Base-by-base conservation (phyloP, 23 tunicate species). In the Halocynthia roretzi region DNA sequence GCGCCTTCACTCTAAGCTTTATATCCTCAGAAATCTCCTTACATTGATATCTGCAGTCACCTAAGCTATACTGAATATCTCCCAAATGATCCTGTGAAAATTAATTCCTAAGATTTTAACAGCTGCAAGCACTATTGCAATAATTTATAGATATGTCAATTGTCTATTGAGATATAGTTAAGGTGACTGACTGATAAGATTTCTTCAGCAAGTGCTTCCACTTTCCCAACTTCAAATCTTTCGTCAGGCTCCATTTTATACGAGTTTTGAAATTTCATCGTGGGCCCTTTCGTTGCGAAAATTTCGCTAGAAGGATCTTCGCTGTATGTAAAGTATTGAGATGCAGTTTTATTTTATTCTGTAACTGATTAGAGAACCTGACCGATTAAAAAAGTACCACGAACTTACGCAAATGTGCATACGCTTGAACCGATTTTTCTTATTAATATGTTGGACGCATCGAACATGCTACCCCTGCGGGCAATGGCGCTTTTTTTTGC, bases 181-280 rank as follows among this genome's bases (percentile, higher is more conserved):
- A 31, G 44, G 44, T 31, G 44, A 31, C 52, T 7, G 51, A 84
- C 89, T 79, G 71, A 61, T 50, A 84, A 71, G 17, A 84, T 71
- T 71, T 84, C 83, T 15, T 77, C 78, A 17, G 82, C 74, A 5
- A 77, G 68, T 7, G 82, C 83, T 51, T 84, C 78, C 17, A 84
- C 89, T 61, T 78, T 78, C 2, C 75, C 82, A 15, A 56, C 21
- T 40, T 78, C 77, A 62, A 84, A 84, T 54, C 83, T 72, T 50
- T 84, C 65, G 62, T 84, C 89, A 31, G 89, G 89, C 21, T 84
- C 89, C 71, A 78, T 53, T 61, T 84, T 84, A 54, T 84, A 84
- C 8, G 89, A 80, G 54, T 84, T 84, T 51, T 76, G 89, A 52
- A 69, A 78, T 49, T 71, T 70, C 6, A 69, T 60, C 8, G 83